Base-by-base conservation (phyloP, 2,797 vertebrate species). In the Gambusia yucatana region DNA sequence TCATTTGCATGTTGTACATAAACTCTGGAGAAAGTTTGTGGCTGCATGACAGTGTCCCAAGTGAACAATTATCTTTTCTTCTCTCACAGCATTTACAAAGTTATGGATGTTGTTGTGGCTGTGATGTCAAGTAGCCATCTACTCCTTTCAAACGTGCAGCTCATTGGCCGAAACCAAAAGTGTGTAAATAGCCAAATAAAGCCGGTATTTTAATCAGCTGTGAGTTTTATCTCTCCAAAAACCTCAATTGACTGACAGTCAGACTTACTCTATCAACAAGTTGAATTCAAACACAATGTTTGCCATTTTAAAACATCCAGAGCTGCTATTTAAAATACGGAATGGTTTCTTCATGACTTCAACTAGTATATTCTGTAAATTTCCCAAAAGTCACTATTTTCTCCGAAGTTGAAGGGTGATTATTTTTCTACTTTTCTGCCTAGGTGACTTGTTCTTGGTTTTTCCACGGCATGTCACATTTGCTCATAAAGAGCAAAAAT, bases 401-500 rank as follows among this genome's bases (percentile, higher is more conserved):
- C 9, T n/a, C 10, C 0, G 25, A 28, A 57, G 4, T 57, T 57
- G 52, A 57, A 57, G 52, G 25, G 4, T 13, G 25, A 57, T 13
- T 10, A 33, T 33, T 50, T 1, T 4, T 28, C 25, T n/a, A 3
- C 25, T 22, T 57, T n/a, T 28, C 25, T 57, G 52, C 25, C 13
- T 28, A n/a, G 52, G 3, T 4, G n/a, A 57, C 52, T 28, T 57
- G 52, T 57, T 57, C 52, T 13, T 13, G 52, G 25, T n/a, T 57
- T 28, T 57, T 4, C 10, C 9, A 6, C 3, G 0, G 61, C 55
- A 39, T 65, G 14, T 17, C 14, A 41, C 36, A 22, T 39, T 0
- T 76, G 77, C 79, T 59, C n/a, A 55, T 61, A 39, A 75, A 50
- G 36, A 67, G 67, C 41, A 75, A 75, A 75, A 75, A 20, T 25